Conservation (phyloP, 2,888 invertebrate genomes). For the Meteorus cinctellus region DNA sequence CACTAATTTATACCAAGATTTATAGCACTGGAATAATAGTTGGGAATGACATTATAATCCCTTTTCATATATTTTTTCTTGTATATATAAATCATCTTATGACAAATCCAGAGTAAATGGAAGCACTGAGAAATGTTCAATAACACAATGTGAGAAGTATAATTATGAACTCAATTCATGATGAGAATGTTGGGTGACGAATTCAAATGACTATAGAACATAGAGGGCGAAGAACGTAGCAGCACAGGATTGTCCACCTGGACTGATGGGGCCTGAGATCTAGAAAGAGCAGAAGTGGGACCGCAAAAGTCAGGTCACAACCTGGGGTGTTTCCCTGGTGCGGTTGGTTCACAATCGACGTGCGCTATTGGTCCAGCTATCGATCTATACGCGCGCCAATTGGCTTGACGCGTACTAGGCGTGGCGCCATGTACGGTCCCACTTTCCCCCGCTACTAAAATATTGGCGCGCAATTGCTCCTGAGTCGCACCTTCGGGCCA, state of each 20-base stretch:
- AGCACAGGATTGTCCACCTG: background rate
- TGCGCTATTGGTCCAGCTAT: constrained; percentile 56
- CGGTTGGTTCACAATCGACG: constrained; percentile 39
- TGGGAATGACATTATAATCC: background rate
- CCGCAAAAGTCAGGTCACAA: background rate
- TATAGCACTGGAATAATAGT: background rate
- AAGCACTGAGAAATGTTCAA: too few species aligned
- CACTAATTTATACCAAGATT: background rate
- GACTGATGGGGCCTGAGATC: background rate
- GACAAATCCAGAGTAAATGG: too few species aligned
- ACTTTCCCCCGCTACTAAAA: constrained; percentile 39
- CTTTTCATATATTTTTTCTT: too few species aligned
- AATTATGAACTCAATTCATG: too few species aligned
- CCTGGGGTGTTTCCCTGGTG: constrained; percentile 17
- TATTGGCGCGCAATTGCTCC: constrained; percentile 50
- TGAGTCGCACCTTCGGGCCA: constrained; percentile 59
- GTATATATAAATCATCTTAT: too few species aligned
- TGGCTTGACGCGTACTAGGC: constrained; percentile 51
- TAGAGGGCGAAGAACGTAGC: background rate
- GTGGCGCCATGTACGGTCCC: constrained; percentile 38
- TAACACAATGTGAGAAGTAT: too few species aligned
- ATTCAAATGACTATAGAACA: background rate
- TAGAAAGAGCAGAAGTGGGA: background rate
- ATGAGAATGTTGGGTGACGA: background rate
- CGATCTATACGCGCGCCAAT: constrained; percentile 47